Base-by-base conservation (phyloP, 2,113 vertebrate species). In the Rhea americana region DNA sequence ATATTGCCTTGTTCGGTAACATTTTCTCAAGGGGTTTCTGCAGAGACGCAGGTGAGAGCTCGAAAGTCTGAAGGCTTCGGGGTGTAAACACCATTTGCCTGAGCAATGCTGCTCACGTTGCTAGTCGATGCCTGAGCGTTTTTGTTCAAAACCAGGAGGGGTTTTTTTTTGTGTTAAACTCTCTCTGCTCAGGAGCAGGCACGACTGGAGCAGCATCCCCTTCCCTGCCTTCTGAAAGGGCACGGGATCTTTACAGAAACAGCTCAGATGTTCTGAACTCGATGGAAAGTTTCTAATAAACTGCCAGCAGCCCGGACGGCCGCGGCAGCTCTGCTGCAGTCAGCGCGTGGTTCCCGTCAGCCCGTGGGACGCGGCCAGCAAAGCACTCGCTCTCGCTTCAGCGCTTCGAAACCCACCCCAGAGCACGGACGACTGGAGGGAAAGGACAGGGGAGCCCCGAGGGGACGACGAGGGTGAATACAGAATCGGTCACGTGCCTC, bases 1-100 rank as follows among this genome's bases (percentile, higher is more conserved):
- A 89, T 90, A 93, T 76, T 82, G 89, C 95, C 92, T 82, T 74
- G 92, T 72, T 91, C 68, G 1, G 78, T 79, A 95, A 90, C 68
- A 73, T 95, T 94, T 95, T 89, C 94, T 95, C 95, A 82, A 92
- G 90, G 92, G 96, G 74, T 30, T 94, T 86, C 80, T 93, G 85
- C 93, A 87, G 92, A 93, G 86, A 93, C 88, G 86, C 93, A 95
- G 91, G 96, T 95, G 94, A 95, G 93, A 94, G 87, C 88, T 71
- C 91, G 86, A 82, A 94, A 82, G 77, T 94, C 92, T 94, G 84
- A 93, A 96, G 88, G 90, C 93, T 96, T 90, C 9, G 0, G 83
- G 93, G 90, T 95, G 92, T 95, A 96, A 95, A 94, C 81, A 84
- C 70, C 81, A 79, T 91, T 94, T 87, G 92, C 95, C 74, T 96